These are phyloP conservation scores for Phrynosoma platyrhinos DNA, from an alignment of 2,113 vertebrate species.

Conservation along the genomic window DNA sequence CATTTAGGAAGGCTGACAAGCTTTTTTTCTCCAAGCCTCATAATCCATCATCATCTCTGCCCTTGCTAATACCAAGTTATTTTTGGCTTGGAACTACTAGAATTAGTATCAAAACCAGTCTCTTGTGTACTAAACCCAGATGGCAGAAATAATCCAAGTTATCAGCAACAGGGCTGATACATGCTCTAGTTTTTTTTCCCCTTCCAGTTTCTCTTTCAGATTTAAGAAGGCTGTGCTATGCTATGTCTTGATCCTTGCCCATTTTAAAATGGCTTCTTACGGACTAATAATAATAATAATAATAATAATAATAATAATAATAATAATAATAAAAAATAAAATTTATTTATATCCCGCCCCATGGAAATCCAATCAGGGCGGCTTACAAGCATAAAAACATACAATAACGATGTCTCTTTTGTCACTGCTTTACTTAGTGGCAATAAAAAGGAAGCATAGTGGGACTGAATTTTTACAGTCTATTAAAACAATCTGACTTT, in stretches of 20 bases:
- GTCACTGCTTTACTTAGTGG: background rate
- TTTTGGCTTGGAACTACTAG: slow-evolving; percentile 47
- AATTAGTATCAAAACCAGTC: slow-evolving; percentile 9
- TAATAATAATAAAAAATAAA: no score
- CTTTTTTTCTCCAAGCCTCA: slow-evolving; percentile 32
- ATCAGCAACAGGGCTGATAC: background rate
- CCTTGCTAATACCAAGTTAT: slow-evolving; percentile 35
- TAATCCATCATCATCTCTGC: slow-evolving; percentile 43
- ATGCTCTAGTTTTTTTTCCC: background rate
- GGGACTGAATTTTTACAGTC: background rate
- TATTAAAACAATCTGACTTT: background rate
- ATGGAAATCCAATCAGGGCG: no score
- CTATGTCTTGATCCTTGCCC: background rate
- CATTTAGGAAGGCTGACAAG: background rate
- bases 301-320: no score
- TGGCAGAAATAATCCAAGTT: slow-evolving; percentile 29
- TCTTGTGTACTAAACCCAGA: slow-evolving; percentile 26
- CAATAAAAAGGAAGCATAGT: background rate
- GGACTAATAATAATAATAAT: background rate
- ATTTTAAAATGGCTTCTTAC: background rate
- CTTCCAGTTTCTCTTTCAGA: background rate
- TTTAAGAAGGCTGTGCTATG: background rate
- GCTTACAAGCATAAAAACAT: no score
- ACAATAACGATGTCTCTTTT: background rate
- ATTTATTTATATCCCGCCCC: no score